Conservation (phyloP, 2,797 vertebrate genomes). For the Strix occidentalis region DNA sequence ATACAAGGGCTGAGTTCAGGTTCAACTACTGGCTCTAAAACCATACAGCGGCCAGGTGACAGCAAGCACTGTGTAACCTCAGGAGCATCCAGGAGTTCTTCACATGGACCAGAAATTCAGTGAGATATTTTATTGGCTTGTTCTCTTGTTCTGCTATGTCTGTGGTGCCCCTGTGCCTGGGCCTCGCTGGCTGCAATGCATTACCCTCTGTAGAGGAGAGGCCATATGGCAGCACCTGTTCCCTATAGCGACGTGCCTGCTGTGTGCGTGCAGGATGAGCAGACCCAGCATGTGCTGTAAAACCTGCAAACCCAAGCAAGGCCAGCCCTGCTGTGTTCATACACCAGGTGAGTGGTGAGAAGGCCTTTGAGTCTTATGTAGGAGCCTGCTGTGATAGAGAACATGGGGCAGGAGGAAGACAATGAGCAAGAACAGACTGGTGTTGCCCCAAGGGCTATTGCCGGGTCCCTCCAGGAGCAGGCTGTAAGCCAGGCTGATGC, state of each 20-base stretch:
- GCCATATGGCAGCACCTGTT: accelerated
- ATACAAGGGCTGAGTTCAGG: neutral
- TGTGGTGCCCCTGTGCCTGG: neutral
- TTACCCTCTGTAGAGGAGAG: neutral
- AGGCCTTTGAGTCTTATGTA: neutral
- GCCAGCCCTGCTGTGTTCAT: neutral
- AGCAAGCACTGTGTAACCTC: neutral
- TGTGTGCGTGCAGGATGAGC: accelerated
- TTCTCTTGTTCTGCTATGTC: neutral
- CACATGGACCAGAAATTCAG: neutral
- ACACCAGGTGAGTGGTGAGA: neutral
- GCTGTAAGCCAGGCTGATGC: neutral
- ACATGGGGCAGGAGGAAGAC: neutral
- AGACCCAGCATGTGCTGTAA: accelerated
- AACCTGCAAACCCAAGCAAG: neutral
- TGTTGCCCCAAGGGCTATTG: neutral
- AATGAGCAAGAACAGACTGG: neutral
- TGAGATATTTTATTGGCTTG: neutral
- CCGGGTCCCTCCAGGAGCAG: accelerated
- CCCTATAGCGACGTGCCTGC: accelerated
- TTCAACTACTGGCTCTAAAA: neutral
- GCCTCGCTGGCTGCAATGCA: neutral
- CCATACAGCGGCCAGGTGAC: neutral
- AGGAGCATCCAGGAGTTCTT: neutral
- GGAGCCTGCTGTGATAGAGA: neutral